Percentiles rank a stretch among this genome's conserved stretches.
These are phyloP conservation scores for Caenorhabditis drosophilae DNA, from an alignment of 2,888 invertebrate species.

Conservation along the genomic window DNA sequence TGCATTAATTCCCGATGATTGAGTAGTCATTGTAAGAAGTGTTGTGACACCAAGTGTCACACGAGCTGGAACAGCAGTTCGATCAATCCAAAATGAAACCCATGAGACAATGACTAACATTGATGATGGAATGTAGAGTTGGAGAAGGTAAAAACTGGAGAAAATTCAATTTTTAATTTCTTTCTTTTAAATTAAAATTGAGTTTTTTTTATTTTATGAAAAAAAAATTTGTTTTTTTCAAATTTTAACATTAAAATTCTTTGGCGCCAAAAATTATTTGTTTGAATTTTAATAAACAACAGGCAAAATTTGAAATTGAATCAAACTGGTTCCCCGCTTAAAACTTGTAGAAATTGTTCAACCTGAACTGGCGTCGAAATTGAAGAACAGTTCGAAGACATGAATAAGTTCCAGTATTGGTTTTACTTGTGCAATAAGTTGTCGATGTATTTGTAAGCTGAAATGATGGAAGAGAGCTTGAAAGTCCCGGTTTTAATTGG, in stretches of 20 bases:
- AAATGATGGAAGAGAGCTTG: constrained; percentile 82
- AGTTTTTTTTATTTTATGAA: no score
- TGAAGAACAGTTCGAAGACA: constrained; percentile 93
- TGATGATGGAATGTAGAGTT: constrained; percentile 98
- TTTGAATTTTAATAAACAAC: no score
- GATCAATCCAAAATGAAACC: constrained; percentile 66
- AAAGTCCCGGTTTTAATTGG: constrained; percentile 78
- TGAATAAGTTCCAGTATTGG: constrained; percentile 94
- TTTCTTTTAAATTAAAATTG: background rate
- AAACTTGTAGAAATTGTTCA: no score
- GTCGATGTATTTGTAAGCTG: constrained; percentile 86
- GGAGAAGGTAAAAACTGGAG: constrained; percentile 91
- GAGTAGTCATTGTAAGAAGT: constrained; percentile 93
- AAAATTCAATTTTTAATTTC: no score
- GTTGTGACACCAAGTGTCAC: constrained; percentile 85
- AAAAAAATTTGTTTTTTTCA: no score
- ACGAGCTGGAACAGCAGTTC: constrained; percentile 55
- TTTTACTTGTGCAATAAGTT: constrained; percentile 93
- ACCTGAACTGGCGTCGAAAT: constrained; percentile 96
- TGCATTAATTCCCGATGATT: constrained; percentile 71
- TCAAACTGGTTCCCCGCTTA: no score
- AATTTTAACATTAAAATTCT: no score
- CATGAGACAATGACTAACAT: constrained; percentile 68
- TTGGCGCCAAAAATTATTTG: no score
- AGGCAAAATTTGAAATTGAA: no score